These are phyloP conservation scores for Melinaea marsaeus DNA, from an alignment of 2,888 invertebrate genomes.

Conservation along the genomic window DNA sequence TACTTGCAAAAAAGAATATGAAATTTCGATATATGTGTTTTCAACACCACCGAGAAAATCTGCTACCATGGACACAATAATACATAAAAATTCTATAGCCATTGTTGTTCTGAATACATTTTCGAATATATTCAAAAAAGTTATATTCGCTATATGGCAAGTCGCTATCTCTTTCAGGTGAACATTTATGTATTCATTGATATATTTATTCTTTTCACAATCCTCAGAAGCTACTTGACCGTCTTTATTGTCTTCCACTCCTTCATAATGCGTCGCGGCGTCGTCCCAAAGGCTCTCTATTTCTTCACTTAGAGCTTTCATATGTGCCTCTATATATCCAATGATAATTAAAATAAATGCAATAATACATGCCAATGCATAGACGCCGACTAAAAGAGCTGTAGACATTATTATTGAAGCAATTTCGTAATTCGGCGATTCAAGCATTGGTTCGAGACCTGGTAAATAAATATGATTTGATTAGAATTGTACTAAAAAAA, in stretches of 20 bases:
- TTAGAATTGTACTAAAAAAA: neutral
- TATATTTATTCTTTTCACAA: slow-evolving; percentile 28
- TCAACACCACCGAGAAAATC: slow-evolving; percentile 54
- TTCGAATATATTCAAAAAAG: slow-evolving; percentile 41
- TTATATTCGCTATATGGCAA: slow-evolving; percentile 43
- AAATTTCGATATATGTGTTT: slow-evolving; percentile 49
- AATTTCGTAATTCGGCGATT: slow-evolving; percentile 23
- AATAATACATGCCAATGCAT: slow-evolving; percentile 42
- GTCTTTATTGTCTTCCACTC: slow-evolving; percentile 1
- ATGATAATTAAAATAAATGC: slow-evolving; percentile 44
- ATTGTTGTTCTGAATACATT: slow-evolving; percentile 43
- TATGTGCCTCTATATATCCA: slow-evolving; percentile 54
- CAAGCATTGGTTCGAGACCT: slow-evolving; percentile 21
- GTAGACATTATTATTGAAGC: slow-evolving; percentile 6
- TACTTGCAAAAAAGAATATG: slow-evolving; percentile 49
- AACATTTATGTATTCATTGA: slow-evolving; percentile 43
- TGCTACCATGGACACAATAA: slow-evolving; percentile 46
- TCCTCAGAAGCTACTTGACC: neutral
- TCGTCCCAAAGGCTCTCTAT: slow-evolving; percentile 45
- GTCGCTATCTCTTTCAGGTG: slow-evolving; percentile 40
- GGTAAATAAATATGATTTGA: neutral
- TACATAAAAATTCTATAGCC: slow-evolving; percentile 46
- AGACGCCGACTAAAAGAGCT: slow-evolving; percentile 29
- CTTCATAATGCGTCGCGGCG: slow-evolving; percentile 32
- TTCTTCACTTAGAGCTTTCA: slow-evolving; percentile 49